These are phyloP conservation scores for Theocolax elegans DNA, from an alignment of 1,140 invertebrate genomes.

Conservation along the genomic window DNA sequence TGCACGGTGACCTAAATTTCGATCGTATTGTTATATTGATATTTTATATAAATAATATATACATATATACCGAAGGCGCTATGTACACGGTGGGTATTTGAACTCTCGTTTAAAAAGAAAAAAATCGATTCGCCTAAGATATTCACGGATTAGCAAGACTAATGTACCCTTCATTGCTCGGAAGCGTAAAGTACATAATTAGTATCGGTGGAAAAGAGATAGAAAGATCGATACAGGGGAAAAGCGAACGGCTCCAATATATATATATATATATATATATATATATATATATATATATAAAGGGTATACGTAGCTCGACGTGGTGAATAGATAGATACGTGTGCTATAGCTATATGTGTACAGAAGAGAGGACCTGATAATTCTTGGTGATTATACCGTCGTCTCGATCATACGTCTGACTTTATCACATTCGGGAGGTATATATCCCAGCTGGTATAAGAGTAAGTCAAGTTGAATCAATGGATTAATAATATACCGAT, in stretches of 20 bases:
- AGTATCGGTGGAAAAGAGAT: background rate
- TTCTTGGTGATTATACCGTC: background rate
- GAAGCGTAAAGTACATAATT: constrained; percentile 9
- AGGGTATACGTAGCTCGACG: too few species aligned
- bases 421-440: background rate
- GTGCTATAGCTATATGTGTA: too few species aligned
- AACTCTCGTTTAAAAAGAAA: too few species aligned
- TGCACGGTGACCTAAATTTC: too few species aligned
- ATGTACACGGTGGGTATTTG: constrained; percentile 10
- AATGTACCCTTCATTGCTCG: background rate
- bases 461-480: too few species aligned
- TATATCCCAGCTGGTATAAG: too few species aligned
- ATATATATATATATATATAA: background rate
- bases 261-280: background rate
- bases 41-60: too few species aligned
- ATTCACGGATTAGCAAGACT: background rate
- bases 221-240: too few species aligned
- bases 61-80: background rate
- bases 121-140: constrained; percentile 16
- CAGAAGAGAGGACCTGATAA: background rate
- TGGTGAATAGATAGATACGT: too few species aligned
- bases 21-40: too few species aligned
- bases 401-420: background rate
- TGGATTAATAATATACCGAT: too few species aligned
- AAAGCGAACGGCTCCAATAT: too few species aligned